These are phyloP conservation scores for Penaeus vannamei DNA, from an alignment of 1,140 invertebrate genomes.

Conservation along the genomic window DNA sequence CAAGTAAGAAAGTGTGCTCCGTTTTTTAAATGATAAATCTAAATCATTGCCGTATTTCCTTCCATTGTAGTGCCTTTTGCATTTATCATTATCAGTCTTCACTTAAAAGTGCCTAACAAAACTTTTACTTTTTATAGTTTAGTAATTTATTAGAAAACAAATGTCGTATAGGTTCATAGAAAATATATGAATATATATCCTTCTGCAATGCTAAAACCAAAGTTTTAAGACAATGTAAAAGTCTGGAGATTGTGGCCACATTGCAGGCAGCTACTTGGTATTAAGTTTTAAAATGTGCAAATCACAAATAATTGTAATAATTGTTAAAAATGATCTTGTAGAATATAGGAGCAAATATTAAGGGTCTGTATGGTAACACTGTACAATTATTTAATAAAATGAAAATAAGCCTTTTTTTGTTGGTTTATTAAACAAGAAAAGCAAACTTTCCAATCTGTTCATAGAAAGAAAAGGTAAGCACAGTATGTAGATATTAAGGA, in stretches of 20 bases:
- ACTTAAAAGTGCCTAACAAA: not conserved
- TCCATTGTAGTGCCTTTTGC: conserved; percentile 20
- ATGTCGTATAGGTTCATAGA: too few species aligned
- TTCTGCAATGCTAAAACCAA: too few species aligned
- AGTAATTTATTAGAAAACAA: not conserved
- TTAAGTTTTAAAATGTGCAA: too few species aligned
- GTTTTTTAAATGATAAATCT: not conserved
- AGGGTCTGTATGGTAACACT: not conserved
- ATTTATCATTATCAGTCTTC: not conserved
- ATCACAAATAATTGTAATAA: too few species aligned
- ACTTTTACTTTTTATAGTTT: not conserved
- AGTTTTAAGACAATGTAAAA: too few species aligned
- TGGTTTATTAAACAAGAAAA: not conserved
- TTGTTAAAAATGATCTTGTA: too few species aligned
- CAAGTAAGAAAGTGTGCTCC: too few species aligned
- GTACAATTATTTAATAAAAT: conserved; percentile 35
- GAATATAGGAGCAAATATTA: too few species aligned
- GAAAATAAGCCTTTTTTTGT: not conserved
- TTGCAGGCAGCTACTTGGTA: too few species aligned
- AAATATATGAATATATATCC: too few species aligned
- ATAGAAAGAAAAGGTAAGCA: not conserved
- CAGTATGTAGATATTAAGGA: too few species aligned
- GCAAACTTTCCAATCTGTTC: not conserved
- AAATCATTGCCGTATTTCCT: conserved; percentile 10
- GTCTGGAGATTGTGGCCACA: too few species aligned